Percentiles rank a stretch among this genome's conserved stretches.
phyloP scores from a whole-genome alignment of 1,140 invertebrate species.

The Melanaphis sacchari region DNA sequence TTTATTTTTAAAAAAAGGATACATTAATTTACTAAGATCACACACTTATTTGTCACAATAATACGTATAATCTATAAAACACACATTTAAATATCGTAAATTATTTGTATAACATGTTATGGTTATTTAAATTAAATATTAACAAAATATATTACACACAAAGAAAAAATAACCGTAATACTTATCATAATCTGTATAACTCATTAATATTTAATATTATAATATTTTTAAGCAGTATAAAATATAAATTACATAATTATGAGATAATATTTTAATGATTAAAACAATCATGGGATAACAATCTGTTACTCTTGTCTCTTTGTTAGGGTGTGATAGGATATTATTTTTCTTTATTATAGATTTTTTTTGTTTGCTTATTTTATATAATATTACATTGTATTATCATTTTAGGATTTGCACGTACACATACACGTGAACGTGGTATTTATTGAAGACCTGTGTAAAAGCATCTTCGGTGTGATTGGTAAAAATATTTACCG shows the following conservation, averaged over 20 bases:
- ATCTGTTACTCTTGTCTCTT: too few species aligned
- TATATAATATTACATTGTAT: neutral
- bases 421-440: neutral
- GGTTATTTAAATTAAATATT: neutral
- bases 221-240: neutral
- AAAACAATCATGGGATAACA: neutral
- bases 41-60: neutral
- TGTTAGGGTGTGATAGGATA: neutral
- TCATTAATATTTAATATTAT: neutral
- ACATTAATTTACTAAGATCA: neutral
- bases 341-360: neutral
- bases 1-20: too few species aligned
- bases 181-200: neutral
- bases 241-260: neutral
- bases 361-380: neutral
- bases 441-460: neutral
- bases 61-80: neutral
- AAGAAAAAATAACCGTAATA: neutral
- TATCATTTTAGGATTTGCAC: neutral
- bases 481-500: neutral
- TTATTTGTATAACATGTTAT: neutral
- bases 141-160: neutral
- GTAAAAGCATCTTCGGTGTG: neutral
- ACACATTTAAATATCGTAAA: neutral
- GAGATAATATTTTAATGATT: neutral